phyloP scores from a whole-genome alignment of 2,113 vertebrate genomes.

The Tetrao urogallus region DNA sequence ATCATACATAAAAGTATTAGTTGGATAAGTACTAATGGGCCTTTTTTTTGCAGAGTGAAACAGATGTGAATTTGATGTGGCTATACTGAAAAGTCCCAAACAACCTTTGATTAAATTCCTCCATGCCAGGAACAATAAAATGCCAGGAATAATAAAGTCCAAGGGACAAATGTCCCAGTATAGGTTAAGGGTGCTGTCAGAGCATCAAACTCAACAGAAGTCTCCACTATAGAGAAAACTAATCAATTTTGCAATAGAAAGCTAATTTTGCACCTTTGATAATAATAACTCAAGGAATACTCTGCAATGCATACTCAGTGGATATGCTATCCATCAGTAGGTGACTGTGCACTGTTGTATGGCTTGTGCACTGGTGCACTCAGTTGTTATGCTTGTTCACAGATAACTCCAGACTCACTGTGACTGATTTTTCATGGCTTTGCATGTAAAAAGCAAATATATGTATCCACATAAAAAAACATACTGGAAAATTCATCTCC shows the following conservation, averaged over 20 bases:
- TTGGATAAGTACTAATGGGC: neutral
- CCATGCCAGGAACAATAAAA: neutral
- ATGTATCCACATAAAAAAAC: neutral
- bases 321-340: fast-evolving
- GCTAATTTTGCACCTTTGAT: neutral
- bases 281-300: neutral
- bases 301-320: neutral
- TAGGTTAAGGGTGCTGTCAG: neutral
- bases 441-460: neutral
- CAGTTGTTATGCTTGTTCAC: fast-evolving
- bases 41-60: neutral
- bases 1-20: neutral
- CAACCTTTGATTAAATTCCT: neutral
- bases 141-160: neutral
- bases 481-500: fast-evolving
- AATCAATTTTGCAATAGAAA: neutral
- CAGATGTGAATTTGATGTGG: neutral
- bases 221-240: neutral
- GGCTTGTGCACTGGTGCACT: fast-evolving
- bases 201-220: neutral
- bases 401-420: neutral
- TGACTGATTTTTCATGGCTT: neutral
- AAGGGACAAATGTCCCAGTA: neutral
- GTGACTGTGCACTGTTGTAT: neutral
- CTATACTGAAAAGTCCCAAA: neutral